Base-by-base conservation (phyloP, 37 sponge, comb jelly and placozoan species). In the Geodia barretti region DNA sequence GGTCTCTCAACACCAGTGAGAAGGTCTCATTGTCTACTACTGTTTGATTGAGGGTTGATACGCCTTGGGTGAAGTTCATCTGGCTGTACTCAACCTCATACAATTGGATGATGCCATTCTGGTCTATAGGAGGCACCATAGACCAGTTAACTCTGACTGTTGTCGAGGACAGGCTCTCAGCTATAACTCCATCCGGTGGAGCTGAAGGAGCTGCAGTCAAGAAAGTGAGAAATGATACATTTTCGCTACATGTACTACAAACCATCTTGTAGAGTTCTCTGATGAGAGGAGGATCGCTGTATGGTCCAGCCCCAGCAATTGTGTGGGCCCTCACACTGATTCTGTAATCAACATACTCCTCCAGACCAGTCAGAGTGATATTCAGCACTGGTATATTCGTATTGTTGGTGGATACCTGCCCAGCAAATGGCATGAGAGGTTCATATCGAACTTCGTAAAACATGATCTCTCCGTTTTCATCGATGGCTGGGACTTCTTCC, bases 251-350 rank as follows among this genome's bases (percentile, higher is more conserved):
- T n/a, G n/a, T n/a, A n/a, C n/a, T n/a, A n/a, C n/a, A n/a, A 17
- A 47, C 54, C 54, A 47, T 47, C 54, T 47, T 47, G 11, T 17
- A 14, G 14, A 47, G 54, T 47, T 14, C 54, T 47, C 54, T 76
- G 2, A 14, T 37, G 29, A 64, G n/a, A 8, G 21, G 34, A 4
- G 37, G 4, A 26, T 5, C 68, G 37, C 65, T 64, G 64, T 68
- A 80, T 59, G 30, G 71, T 41, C 80, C 71, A 24, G 80, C 60
- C 1, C 70, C 80, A 2, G 30, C 80, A 60, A 1, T 59, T 30
- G 80, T 80, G 34, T 47, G 41, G 54, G 80, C 80, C 66, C 80
- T 39, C 9, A 80, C 78, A 40, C 30, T 41, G 54, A 80, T 42
- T 8, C 2, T 43, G 47, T 80, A 80, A 0, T 41, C 35, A 14